phyloP scores from a whole-genome alignment of 2,113 vertebrate genomes.

The Proterorhinus semilunaris region DNA sequence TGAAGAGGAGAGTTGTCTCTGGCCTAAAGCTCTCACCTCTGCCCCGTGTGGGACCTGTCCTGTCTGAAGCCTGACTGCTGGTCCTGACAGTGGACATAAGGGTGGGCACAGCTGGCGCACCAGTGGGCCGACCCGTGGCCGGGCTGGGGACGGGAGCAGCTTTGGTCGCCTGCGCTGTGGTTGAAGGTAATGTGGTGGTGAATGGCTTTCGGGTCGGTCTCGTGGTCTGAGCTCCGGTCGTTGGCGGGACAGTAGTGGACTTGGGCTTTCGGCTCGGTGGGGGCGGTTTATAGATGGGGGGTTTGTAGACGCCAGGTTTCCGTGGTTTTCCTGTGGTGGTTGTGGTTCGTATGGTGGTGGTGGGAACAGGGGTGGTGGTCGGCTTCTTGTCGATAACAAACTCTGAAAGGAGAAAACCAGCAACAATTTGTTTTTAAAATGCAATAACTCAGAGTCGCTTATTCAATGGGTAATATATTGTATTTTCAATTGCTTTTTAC shows the following conservation, averaged over 20 bases:
- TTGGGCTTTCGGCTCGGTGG: slow-evolving; percentile 48
- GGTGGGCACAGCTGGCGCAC: slow-evolving; percentile 38
- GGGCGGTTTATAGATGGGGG: slow-evolving; percentile 44
- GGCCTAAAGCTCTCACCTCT: slow-evolving; percentile 33
- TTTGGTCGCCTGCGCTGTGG: slow-evolving; percentile 31
- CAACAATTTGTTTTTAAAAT: not conserved
- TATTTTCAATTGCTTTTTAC: too few species aligned
- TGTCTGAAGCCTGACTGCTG: slow-evolving; percentile 35
- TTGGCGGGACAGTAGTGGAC: slow-evolving; percentile 4
- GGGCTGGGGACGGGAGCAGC: slow-evolving; percentile 37
- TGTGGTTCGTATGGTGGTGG: slow-evolving; percentile 51
- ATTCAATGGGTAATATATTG: too few species aligned
- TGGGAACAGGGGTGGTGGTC: slow-evolving; percentile 66
- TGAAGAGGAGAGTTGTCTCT: slow-evolving; percentile 31
- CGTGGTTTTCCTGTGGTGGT: slow-evolving; percentile 41
- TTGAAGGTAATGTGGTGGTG: slow-evolving; percentile 23
- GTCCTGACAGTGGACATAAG: slow-evolving; percentile 3
- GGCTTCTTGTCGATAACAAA: slow-evolving; percentile 76
- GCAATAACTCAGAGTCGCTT: not conserved
- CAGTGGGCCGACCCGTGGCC: slow-evolving; percentile 58
- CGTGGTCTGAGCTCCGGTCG: slow-evolving; percentile 15
- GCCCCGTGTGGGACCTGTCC: slow-evolving; percentile 25
- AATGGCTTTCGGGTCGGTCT: slow-evolving; percentile 28
- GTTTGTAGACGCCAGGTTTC: slow-evolving; percentile 37
- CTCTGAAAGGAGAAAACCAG: slow-evolving; percentile 59